Evolutionary conservation across 2,888 invertebrate species (phyloP), one percentile per base, ranked within the genome.

Genomic region (Ceramica pisi): DNA sequence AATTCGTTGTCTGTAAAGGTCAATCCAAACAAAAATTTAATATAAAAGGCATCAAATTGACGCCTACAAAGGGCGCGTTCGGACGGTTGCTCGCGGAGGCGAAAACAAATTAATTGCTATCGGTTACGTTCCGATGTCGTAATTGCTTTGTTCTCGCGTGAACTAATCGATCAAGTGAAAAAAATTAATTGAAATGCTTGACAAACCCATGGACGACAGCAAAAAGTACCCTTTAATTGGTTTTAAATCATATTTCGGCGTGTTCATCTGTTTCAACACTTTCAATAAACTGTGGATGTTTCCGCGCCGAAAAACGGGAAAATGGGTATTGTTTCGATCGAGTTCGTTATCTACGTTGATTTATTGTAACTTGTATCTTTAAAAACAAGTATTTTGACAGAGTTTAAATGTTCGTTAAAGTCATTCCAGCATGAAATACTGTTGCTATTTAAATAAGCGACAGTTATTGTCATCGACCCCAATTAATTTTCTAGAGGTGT

Each of bases 41-140:
- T 93, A 92, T 89, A 92, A 92, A 92, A 92, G 90, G 90, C 90
- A 90, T 91, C 86, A 89, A 92, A 89, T 88, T 90, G 92, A 91
- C 90, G 90, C 89, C 86, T 90, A 91, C 91, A 93, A 93, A 93
- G 92, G 92, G 90, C 89, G 87, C 89, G 89, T 88, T 90, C 91
- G 92, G 91, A 89, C 90, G 92, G 86, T 84, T 90, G 93, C 79
- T 90, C 93, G 91, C 79, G 85, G 92, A 91, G 87, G 93, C 92
- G 93, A 92, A 94, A 94, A 94, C 93, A 94, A 94, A 95, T 95
- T 95, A 95, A 95, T 95, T 95, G 95, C 93, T 92, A 94, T 95
- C 91, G 94, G 93, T 93, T 93, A 93, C 92, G 92, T 90, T 90
- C 90, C 92, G 90, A 89, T 92, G 90, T 92, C 92, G 94, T 94